These are phyloP conservation scores for Prionchulus punctatus DNA, from an alignment of 2,888 invertebrate species.

Conservation along the genomic window DNA sequence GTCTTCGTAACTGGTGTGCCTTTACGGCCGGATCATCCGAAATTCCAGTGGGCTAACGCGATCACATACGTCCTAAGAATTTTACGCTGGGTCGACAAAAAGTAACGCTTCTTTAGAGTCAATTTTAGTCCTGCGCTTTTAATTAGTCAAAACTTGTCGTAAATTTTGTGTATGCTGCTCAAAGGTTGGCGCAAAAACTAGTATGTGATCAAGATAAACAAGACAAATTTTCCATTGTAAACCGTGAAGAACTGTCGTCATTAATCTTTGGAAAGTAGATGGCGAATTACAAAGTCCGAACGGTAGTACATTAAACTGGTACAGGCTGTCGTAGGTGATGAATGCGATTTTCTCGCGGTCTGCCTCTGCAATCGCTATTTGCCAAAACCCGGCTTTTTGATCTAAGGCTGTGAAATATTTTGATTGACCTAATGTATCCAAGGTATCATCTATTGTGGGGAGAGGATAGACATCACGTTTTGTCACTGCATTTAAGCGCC, in stretches of 20 bases:
- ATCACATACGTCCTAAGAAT: too few relatives aligned
- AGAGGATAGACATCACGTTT: conserved; percentile 4
- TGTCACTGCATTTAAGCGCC: not conserved
- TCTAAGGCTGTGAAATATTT: conserved; percentile 11
- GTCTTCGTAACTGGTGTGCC: too few relatives aligned
- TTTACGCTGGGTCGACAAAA: too few relatives aligned
- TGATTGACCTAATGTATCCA: not conserved
- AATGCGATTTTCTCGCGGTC: conserved; percentile 14
- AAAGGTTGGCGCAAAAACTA: too few relatives aligned
- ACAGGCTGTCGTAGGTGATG: conserved; percentile 11
- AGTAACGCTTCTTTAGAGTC: too few relatives aligned
- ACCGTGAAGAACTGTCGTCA: not conserved
- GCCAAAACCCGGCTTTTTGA: conserved; percentile 6
- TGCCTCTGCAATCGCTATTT: conserved; percentile 8
- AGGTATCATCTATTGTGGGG: not conserved
- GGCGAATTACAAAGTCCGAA: conserved; percentile 15
- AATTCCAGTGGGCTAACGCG: too few relatives aligned
- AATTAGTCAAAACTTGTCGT: too few relatives aligned
- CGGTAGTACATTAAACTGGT: conserved; percentile 13
- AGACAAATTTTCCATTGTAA: not conserved
- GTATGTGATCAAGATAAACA: conserved; percentile 9
- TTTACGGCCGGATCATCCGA: too few relatives aligned
- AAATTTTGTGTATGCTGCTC: too few relatives aligned
- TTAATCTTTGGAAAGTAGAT: conserved; percentile 14
- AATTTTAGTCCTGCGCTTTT: too few relatives aligned